Base-by-base conservation (phyloP, 2,113 vertebrate species). In the Mastomys coucha region DNA sequence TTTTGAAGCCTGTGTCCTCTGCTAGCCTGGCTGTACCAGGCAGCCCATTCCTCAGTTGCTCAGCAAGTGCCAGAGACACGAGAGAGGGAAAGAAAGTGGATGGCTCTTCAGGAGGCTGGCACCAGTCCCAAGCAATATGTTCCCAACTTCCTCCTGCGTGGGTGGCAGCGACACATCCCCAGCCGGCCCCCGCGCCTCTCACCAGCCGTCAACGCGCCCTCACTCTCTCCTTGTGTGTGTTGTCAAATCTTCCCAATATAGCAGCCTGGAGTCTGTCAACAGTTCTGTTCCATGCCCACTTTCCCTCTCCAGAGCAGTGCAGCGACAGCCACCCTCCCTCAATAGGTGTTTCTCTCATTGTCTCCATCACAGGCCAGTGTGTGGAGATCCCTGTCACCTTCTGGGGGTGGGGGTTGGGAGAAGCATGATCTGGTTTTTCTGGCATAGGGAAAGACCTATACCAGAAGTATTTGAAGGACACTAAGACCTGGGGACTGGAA, bases 241-340 rank as follows among this genome's bases (percentile, higher is more conserved):
- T 98, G 98, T 98, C 98, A 98, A 97, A 97, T 97, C 96, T 96
- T 97, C 98, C 98, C 95, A 36, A 98, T 98, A 98, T 98, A 98
- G 98, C 97, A 98, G 97, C 97, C 97, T 5, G 69, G 97, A 98
- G 98, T 98, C 97, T 97, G 98, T 98, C 98, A 98, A 98, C 98
- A 98, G 96, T 96, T 97, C 98, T 97, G 95, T 95, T 97, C 93
- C 5, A 3, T 94, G 97, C 97, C 96, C 91, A 60, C 96, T 95
- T 91, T 95, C 94, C 85, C 69, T 95, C 73, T 63, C 94, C 81
- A 45, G 73, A 89, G 96, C 97, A 76, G 39, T 58, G 93, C 89
- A 42, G 92, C 88, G 72, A 78, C 36, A 90, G 91, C 73, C 63
- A 58, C 77, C 94, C 90, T 77, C 92, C 91, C 63, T 69, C 53